Evolutionary conservation across 2,113 vertebrate species (phyloP), one percentile per base, ranked within the genome.

Genomic region (Phasianus colchicus): DNA sequence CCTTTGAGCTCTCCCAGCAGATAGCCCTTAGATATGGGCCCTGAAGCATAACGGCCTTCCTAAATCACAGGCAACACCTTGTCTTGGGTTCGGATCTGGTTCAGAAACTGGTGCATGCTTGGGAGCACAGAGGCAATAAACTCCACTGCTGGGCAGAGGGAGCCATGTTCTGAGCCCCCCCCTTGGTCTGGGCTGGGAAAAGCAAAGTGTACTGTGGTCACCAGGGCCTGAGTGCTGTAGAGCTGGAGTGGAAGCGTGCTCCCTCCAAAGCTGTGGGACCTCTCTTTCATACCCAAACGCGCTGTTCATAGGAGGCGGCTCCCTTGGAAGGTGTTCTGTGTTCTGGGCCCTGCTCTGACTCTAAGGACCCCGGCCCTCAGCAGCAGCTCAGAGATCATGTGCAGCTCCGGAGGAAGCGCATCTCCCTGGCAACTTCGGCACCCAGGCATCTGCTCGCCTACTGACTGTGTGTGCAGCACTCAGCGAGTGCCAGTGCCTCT

Each of bases 391-490:
- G 64, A 72, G 4, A 84, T 50, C 6, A 29, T 58, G 34, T 58
- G 66, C 3, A 3, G 73, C 61, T 89, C 85, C 0, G 50, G 83
- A 88, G 79, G 92, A 88, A 93, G 85, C 85, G 89, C 75, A 92
- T 95, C 93, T 95, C 93, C 88, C 92, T 95, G 92, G 93, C 81
- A 95, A 95, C 88, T 96, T 94, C 90, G 90, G 69, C 88, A 95
- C 83, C 11, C 79, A 66, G 79, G 90, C 55, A 21, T 22, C 85
- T 88, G 79, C 83, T 86, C 12, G 32, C 79, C 93, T 66, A 2
- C 72, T 4, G 61, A 64, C 74, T 12, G 83, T 34, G 61, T 30
- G 69, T 47, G 65, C 80, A 63, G 90, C 47, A 12, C 5, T 8
- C 9, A 63, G 30, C 1, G 65, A 25, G 65, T 36, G 34, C 80